Percentiles rank a stretch among this genome's conserved stretches.
Evolutionary conservation across 2,888 invertebrate species (phyloP).

Genomic region (Hydroisotoma schaefferi): DNA sequence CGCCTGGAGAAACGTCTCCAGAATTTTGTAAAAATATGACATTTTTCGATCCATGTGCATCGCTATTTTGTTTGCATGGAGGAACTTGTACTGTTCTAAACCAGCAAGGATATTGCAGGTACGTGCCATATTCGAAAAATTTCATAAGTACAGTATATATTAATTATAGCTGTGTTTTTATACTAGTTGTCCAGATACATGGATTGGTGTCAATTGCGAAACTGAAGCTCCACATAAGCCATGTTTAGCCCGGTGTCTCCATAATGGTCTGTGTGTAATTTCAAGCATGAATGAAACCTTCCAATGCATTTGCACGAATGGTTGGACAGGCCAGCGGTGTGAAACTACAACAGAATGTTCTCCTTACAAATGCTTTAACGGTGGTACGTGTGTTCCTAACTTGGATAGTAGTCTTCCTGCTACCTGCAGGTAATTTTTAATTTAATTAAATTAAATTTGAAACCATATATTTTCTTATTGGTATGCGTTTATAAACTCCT

Average conservation of each 20-base stretch:
- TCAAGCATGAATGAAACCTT: slow-evolving; percentile 55
- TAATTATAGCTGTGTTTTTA: background rate
- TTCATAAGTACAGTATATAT: background rate
- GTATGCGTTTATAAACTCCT: background rate
- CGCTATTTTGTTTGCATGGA: slow-evolving; percentile 56
- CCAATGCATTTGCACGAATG: slow-evolving; percentile 59
- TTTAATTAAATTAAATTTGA: slow-evolving; percentile 3
- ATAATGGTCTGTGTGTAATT: slow-evolving; percentile 61
- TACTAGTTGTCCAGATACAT: slow-evolving; percentile 56
- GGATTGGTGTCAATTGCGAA: slow-evolving; percentile 60
- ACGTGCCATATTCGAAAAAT: slow-evolving; percentile 47
- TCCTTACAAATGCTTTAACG: slow-evolving; percentile 56
- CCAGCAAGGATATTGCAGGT: slow-evolving; percentile 56
- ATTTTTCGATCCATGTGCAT: slow-evolving; percentile 2
- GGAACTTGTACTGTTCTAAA: slow-evolving; percentile 58
- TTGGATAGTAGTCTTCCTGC: slow-evolving; percentile 51
- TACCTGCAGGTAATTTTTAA: slow-evolving; percentile 51
- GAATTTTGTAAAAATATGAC: slow-evolving; percentile 23
- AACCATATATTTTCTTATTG: background rate
- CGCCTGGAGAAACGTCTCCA: slow-evolving; percentile 13
- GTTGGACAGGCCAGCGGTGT: slow-evolving; percentile 61
- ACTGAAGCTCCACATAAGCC: slow-evolving; percentile 56
- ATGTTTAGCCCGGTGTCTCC: slow-evolving; percentile 54
- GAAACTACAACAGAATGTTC: slow-evolving; percentile 55
- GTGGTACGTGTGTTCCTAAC: slow-evolving; percentile 56